Conservation (phyloP, 1,140 invertebrate species). For the Holcopasites calliopsidis region DNA sequence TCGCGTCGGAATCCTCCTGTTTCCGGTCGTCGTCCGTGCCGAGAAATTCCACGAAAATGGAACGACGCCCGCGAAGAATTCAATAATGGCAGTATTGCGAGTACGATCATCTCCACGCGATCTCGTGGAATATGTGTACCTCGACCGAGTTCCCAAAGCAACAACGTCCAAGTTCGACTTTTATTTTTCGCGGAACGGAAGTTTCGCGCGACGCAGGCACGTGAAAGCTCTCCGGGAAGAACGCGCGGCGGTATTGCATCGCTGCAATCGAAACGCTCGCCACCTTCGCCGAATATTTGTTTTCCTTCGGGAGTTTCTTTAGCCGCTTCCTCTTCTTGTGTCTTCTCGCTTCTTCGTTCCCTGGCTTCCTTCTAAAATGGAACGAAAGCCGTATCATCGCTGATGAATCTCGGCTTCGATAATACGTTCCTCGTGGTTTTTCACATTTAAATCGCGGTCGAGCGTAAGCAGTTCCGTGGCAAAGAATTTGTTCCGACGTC, state of each 20-base stretch:
- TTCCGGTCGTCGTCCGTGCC: background rate
- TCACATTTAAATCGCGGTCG: too few relatives aligned
- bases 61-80: slow-evolving; percentile 3
- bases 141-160: background rate
- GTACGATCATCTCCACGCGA: background rate
- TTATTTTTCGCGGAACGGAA: background rate
- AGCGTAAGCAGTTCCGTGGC: too few relatives aligned
- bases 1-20: background rate
- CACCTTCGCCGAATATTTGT: slow-evolving; percentile 19
- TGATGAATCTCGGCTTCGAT: too few relatives aligned
- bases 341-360: background rate
- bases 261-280: background rate
- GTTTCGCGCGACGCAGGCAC: background rate
- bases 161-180: background rate
- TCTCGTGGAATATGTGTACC: background rate
- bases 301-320: background rate
- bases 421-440: too few relatives aligned
- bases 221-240: background rate
- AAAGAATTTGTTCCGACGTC: too few relatives aligned
- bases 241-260: background rate
- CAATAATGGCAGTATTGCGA: slow-evolving; percentile 7
- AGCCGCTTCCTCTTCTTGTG: background rate
- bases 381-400: background rate
- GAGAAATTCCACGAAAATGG: background rate
- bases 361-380: background rate